Conservation (phyloP, 2,797 vertebrate species). For the Mormyrus proboscirostris region DNA sequence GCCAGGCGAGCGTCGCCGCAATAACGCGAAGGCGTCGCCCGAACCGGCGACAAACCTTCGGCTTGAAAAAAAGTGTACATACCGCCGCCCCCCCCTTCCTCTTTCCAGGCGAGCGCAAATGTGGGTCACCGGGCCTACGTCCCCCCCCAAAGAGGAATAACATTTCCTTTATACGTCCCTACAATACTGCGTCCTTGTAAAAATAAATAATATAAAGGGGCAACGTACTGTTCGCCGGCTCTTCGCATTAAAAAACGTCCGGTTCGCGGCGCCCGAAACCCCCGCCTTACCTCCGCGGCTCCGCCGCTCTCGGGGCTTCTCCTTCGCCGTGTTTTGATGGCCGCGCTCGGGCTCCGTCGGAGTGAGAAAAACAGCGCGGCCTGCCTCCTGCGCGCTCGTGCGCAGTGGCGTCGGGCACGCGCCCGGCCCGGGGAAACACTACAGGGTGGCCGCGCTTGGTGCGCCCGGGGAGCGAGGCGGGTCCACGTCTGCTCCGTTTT, state of each 20-base stretch:
- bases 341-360: not conserved
- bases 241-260: not conserved
- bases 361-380: conserved; percentile 15
- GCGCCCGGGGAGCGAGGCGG: not conserved
- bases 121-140: conserved; percentile 15
- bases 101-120: conserved; percentile 6
- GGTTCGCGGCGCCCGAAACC: not conserved
- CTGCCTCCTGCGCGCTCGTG: conserved; percentile 1
- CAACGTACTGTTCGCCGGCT: not conserved
- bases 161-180: not conserved
- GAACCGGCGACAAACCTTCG: not conserved
- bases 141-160: not conserved
- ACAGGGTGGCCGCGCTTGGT: not conserved
- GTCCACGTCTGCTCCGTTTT: not conserved
- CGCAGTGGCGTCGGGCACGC: conserved; percentile 10
- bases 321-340: not conserved
- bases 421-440: not conserved
- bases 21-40: not conserved
- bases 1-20: not conserved
- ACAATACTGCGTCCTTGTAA: not conserved
- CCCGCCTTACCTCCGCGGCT: not conserved
- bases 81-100: not conserved
- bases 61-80: not conserved
- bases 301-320: not conserved
- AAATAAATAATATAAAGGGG: not conserved